phyloP scores from a whole-genome alignment of 2,888 invertebrate species.

The Tenthredo notha region DNA sequence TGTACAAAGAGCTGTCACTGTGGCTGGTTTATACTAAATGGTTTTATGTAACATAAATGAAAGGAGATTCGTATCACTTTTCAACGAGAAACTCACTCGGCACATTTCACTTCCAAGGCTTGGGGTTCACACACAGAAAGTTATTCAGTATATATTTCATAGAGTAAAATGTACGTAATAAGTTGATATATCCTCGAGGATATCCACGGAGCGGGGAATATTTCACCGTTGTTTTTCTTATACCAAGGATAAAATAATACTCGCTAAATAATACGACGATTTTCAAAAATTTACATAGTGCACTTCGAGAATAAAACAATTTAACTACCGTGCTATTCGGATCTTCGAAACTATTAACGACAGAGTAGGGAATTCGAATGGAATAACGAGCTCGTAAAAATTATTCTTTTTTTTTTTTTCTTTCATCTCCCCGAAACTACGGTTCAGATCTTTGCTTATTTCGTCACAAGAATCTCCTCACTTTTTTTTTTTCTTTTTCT shows the following conservation, averaged over 20 bases:
- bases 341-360: slow-evolving; percentile 12
- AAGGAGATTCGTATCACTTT: slow-evolving; percentile 41
- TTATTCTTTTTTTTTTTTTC: not conserved
- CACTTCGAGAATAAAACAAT: not conserved
- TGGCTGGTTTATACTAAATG: slow-evolving; percentile 13
- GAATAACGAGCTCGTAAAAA: not conserved
- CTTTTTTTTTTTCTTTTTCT: not conserved
- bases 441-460: not conserved
- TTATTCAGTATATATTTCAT: not conserved
- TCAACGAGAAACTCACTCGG: slow-evolving; percentile 29
- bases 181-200: not conserved
- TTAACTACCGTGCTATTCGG: not conserved
- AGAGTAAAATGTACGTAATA: not conserved
- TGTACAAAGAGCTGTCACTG: slow-evolving; percentile 14
- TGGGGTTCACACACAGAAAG: not conserved
- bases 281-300: not conserved
- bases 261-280: not conserved
- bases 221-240: not conserved
- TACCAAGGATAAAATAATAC: not conserved
- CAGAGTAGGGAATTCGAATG: not conserved
- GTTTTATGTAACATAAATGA: not conserved
- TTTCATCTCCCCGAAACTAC: not conserved
- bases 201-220: not conserved
- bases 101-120: not conserved
- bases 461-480: not conserved